Base-by-base conservation (phyloP, 2,888 invertebrate species). In the Ferrisia virgata region DNA sequence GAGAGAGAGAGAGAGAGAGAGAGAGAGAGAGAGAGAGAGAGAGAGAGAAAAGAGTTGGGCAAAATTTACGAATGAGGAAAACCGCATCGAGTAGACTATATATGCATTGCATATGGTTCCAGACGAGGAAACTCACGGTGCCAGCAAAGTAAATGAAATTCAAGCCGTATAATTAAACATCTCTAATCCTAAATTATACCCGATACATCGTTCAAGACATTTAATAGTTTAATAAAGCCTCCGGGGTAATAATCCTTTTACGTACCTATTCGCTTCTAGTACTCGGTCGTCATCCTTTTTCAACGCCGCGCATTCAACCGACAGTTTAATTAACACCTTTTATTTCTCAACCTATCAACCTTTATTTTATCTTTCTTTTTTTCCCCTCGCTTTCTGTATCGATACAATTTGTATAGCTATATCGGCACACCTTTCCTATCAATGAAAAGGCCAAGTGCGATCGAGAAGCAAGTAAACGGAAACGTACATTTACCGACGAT, bases 261-360 rank as follows among this genome's bases (percentile, higher is more conserved):
- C 64, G 64, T 53, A n/a, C n/a, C n/a, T n/a, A 53, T 53, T 53
- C 22, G 22, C 53, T 53, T 53, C 64, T 64, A 64, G 13, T 64
- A 28, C 64, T 28, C 39, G 39, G 6, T 39, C 64, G 64, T 64
- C 64, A 64, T 28, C 64, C 64, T 64, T 64, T 64, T 64, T 64
- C 28, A 64, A 53, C 53, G 53, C 53, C 53, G 53, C 53, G 11
- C 40, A 53, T 18, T 53, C 22, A 2, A n/a, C 64, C 13, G 64
- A 64, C 64, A 64, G 64, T 64, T 64, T 64, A 64, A 64, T 64
- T 64, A 64, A 64, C 64, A 64, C 64, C 28, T 64, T 64, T 64
- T 64, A 28, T 15, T 64, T 64, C 64, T 13, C 25, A 11, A 64
- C 64, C 64, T 64, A 64, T 28, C 64, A 15, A 64, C 15, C 64